A percentile compares a stretch with the other conserved stretches of the same genome.
Conservation (phyloP, 2,113 vertebrate species). For the Lethenteron camtschaticum region DNA sequence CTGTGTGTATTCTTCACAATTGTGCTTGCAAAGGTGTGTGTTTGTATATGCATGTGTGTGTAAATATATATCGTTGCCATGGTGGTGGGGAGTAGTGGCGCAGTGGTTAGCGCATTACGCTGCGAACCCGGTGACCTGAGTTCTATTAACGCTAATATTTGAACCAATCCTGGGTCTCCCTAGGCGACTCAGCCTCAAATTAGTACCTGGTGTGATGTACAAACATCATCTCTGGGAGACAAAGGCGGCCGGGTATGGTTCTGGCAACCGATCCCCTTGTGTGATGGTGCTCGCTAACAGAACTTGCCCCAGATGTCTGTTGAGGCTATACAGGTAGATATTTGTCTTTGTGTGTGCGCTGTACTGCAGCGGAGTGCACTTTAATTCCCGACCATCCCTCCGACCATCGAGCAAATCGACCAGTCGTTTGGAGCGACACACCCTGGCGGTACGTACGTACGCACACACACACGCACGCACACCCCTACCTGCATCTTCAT, state of each 20-base stretch:
- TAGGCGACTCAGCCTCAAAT: neutral
- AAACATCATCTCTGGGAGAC: neutral
- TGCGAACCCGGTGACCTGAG: too few relatives aligned
- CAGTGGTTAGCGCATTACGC: too few relatives aligned
- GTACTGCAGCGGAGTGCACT: slow-evolving; percentile 73
- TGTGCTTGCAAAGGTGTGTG: too few relatives aligned
- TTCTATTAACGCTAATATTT: too few relatives aligned
- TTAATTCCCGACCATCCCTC: slow-evolving; percentile 96
- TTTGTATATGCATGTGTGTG: too few relatives aligned
- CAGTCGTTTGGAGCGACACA: slow-evolving; percentile 98
- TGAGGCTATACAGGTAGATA: neutral
- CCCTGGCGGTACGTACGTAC: slow-evolving; percentile 56
- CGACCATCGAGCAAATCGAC: slow-evolving; percentile 97
- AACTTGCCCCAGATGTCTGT: neutral
- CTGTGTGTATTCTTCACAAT: too few relatives aligned
- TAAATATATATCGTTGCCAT: too few relatives aligned
- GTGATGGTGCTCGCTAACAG: neutral
- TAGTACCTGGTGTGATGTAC: neutral
- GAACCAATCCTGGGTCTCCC: too few relatives aligned
- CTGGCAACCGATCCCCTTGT: neutral
- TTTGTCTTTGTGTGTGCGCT: slow-evolving; percentile 11
- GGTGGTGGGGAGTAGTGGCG: too few relatives aligned
- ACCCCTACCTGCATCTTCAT: too few relatives aligned
- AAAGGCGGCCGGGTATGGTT: neutral
- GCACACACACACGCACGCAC: neutral